Evolutionary conservation across 2,888 invertebrate genomes (phyloP), one percentile per base, ranked within the genome.

Genomic region (Caenorhabditis macrosperma): DNA sequence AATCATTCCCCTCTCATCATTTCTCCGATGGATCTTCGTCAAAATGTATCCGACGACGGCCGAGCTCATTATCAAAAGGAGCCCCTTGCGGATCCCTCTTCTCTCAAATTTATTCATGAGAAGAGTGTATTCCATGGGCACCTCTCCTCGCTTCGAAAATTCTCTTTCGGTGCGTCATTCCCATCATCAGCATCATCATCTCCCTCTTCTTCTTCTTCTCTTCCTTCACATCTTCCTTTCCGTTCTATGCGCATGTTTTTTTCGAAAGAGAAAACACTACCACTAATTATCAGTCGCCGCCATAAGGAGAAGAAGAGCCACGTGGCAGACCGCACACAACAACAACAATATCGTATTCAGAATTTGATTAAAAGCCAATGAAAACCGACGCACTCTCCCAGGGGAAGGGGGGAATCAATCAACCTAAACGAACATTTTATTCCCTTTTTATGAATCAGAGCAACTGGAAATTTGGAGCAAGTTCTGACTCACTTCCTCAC

Each of bases 101-200:
- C 67, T 15, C 41, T 41, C 52, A 66, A 66, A 66, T 66, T 66
- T 66, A 66, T 66, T 66, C 66, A 66, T 66, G 66, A 66, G 52
- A 64, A 41, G 38, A 30, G 61, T 28, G 38, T 64, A 38, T 64
- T 52, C 26, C 33, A 38, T 50, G 35, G 24, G 20, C 61, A 50
- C 57, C 60, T 24, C 22, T 35, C 41, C n/a, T n/a, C n/a, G 54
- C 38, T 50, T 52, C 63, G 22, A 38, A 64, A 64, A 52, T 52
- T 50, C 63, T 22, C 54, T 35, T 33, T 20, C 38, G 28, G 67
- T 67, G 67, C 67, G 67, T 67, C 67, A 67, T 46, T 50, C 38
- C 12, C 9, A 12, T 38, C 38, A n/a, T n/a, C n/a, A n/a, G n/a
- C n/a, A n/a, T 12, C 38, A 38, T 38, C 38, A 38, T 38, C 38